A percentile compares a stretch with the other conserved stretches of the same genome.
Conservation (phyloP, 2,113 vertebrate genomes). For the Lophura nycthemera region DNA sequence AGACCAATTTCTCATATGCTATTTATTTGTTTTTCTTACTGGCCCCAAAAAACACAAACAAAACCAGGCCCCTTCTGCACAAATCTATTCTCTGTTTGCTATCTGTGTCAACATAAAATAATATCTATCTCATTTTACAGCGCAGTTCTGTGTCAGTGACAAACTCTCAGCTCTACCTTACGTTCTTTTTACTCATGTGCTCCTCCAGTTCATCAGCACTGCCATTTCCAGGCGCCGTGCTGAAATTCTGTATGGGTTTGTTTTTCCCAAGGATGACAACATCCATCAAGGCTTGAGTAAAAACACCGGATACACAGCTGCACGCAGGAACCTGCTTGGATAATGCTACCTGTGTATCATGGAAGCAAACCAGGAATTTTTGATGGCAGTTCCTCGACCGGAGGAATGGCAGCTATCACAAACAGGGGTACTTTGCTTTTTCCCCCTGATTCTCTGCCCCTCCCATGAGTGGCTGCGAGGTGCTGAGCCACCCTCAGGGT, state of each 20-base stretch:
- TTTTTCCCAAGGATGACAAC: not conserved
- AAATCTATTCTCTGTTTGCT: not conserved
- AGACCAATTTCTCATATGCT: not conserved
- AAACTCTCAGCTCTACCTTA: not conserved
- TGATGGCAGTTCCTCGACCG: not conserved
- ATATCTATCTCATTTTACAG: not conserved
- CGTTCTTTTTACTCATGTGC: not conserved
- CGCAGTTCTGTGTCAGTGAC: not conserved
- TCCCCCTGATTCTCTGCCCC: too few relatives aligned
- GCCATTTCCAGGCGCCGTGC: not conserved
- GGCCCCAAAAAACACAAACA: rapidly evolving
- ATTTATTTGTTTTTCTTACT: not conserved
- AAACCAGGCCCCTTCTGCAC: not conserved
- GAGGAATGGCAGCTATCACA: not conserved
- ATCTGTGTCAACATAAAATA: not conserved
- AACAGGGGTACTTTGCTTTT: too few relatives aligned
- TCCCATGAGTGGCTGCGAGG: too few relatives aligned
- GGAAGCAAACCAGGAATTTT: not conserved
- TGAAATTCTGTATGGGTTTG: rapidly evolving
- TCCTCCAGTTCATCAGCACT: not conserved
- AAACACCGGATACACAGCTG: rapidly evolving
- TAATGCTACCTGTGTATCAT: rapidly evolving
- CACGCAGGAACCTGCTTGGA: not conserved
- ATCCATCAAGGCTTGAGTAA: not conserved
- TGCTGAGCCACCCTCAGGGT: too few relatives aligned